Percentiles rank a stretch among this genome's conserved stretches.
These are phyloP conservation scores for Sphyrna mokarran DNA, from an alignment of 2,113 vertebrate species.

Conservation along the genomic window DNA sequence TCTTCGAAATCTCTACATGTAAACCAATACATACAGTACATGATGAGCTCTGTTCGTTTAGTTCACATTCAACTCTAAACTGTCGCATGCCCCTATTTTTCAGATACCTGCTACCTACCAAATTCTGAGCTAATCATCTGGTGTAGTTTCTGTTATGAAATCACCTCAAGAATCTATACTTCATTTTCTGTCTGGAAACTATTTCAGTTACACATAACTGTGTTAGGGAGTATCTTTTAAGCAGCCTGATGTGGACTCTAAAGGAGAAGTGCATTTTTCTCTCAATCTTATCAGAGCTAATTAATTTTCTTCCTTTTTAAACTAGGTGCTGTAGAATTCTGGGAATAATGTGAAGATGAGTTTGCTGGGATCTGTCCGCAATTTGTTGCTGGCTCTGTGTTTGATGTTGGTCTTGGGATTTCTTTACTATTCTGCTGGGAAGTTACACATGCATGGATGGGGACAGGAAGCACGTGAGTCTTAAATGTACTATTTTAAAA, in stretches of 20 bases:
- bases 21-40: neutral
- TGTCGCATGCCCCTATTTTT: neutral
- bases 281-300: neutral
- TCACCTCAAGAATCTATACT: neutral
- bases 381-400: conserved; percentile 88
- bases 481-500: neutral
- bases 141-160: neutral
- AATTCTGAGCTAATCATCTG: neutral
- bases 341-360: conserved; percentile 82
- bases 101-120: neutral
- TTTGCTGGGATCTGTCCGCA: conserved; percentile 83
- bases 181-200: neutral
- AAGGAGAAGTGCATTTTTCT: neutral
- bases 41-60: neutral
- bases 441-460: conserved; percentile 83
- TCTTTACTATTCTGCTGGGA: conserved; percentile 89
- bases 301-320: conserved; percentile 38
- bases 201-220: neutral
- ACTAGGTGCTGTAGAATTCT: conserved; percentile 70
- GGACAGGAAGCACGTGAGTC: conserved; percentile 87
- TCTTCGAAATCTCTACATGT: neutral
- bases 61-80: neutral
- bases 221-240: no score
- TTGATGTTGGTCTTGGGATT: conserved; percentile 89
- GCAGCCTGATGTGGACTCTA: neutral